Conservation (phyloP, 2,113 vertebrate species). For the Rhinogobius similis region DNA sequence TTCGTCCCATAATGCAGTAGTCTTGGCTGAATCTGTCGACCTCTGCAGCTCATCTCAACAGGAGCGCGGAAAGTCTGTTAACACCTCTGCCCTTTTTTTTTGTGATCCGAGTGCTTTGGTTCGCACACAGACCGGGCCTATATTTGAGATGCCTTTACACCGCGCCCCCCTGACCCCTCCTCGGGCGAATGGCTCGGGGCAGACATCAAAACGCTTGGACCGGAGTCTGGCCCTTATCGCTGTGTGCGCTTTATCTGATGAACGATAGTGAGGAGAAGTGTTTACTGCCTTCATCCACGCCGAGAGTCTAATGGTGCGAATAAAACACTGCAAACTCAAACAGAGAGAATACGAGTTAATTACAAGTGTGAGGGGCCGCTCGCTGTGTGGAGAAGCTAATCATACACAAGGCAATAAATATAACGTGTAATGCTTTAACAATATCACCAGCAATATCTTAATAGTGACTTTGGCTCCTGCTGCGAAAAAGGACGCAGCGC, state of each 20-base stretch:
- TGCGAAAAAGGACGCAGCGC: not conserved
- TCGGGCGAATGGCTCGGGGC: conserved; percentile 40
- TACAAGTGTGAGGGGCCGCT: conserved; percentile 9
- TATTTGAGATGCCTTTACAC: conserved; percentile 29
- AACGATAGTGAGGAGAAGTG: conserved; percentile 23
- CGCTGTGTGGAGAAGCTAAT: not conserved
- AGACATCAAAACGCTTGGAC: conserved; percentile 41
- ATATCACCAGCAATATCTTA: not conserved
- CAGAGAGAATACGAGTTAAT: conserved; percentile 14
- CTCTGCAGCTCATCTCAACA: conserved; percentile 2
- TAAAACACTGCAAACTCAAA: not conserved
- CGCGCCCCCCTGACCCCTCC: conserved; percentile 4
- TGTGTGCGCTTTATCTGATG: conserved; percentile 57
- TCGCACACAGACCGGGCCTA: not conserved
- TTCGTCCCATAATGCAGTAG: not conserved
- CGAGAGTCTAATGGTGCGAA: not conserved
- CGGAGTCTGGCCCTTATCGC: conserved; percentile 47
- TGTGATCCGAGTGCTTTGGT: not conserved
- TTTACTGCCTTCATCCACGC: not conserved
- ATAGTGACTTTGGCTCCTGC: not conserved
- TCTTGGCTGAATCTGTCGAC: not conserved
- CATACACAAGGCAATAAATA: not conserved
- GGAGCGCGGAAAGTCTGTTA: conserved; percentile 1
- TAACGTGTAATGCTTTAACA: not conserved
- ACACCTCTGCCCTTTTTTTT: not conserved